Conservation (phyloP, 2,113 vertebrate species). For the Callionymus lyra region DNA sequence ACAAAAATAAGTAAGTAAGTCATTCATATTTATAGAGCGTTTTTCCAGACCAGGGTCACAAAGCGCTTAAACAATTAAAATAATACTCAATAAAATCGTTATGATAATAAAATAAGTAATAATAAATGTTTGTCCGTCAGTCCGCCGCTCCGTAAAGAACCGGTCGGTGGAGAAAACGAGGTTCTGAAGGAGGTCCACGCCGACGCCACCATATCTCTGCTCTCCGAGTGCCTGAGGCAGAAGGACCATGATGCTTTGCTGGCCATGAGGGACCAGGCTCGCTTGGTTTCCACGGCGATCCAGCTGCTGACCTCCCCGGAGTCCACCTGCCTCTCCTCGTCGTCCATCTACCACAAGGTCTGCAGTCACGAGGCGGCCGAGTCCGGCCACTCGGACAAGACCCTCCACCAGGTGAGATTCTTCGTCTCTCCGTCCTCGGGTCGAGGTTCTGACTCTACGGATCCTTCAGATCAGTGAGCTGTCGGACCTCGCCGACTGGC, state of each 20-base stretch:
- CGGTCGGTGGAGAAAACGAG: conserved; percentile 60
- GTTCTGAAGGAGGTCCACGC: conserved; percentile 46
- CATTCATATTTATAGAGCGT: no score
- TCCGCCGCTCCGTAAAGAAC: conserved; percentile 59
- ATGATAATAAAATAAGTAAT: background rate
- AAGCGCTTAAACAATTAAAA: no score
- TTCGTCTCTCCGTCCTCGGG: background rate
- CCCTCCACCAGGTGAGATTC: conserved; percentile 49
- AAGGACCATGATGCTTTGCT: conserved; percentile 79
- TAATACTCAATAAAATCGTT: no score
- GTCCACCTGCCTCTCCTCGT: conserved; percentile 73
- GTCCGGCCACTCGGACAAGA: conserved; percentile 72
- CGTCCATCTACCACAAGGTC: conserved; percentile 70
- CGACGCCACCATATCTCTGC: conserved; percentile 29
- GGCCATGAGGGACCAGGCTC: conserved; percentile 81
- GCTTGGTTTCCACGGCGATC: conserved; percentile 83
- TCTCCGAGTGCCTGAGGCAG: conserved; percentile 54
- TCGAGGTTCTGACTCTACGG: background rate
- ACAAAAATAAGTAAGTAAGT: no score
- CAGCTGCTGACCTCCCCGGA: conserved; percentile 82
- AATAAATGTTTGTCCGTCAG: conserved; percentile 24
- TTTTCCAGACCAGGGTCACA: no score
- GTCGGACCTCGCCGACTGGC: conserved; percentile 65
- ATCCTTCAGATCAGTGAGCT: conserved; percentile 43
- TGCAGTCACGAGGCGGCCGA: conserved; percentile 73